Evolutionary conservation across 2,113 vertebrate species (phyloP), one percentile per base, ranked within the genome.

Genomic region (Chaetodon auriga): DNA sequence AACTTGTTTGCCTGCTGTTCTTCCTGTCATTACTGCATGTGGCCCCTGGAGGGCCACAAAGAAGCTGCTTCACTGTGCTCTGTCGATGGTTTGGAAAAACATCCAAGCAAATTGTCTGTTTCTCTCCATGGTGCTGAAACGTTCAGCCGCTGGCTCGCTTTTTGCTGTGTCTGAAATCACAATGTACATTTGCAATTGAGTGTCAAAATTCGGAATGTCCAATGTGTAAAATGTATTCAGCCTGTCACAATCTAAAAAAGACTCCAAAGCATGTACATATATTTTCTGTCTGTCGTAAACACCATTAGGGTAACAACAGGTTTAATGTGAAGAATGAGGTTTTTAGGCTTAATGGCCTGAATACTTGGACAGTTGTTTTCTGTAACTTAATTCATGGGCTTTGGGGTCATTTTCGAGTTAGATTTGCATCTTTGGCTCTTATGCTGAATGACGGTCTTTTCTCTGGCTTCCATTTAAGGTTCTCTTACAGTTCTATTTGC

Each of bases 81-180:
- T 65, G 35, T 75, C 61, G 15, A 63, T 41, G 25, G 57, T 62
- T 10, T 21, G 62, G 46, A 75, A 51, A 48, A 21, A 30, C 1
- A 21, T n/a, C 36, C 9, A 35, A 38, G 53, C 48, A 54, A 14
- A 45, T 38, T 10, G 43, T 49, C 36, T 54, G 74, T 13, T 6
- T 65, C 62, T 54, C 9, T 55, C 49, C 48, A 43, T 65, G 63
- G 25, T 77, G 23, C 63, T 80, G 60, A 64, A 48, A 25, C 23
- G 25, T 49, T 49, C 9, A 80, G 18, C 10, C 0, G 12, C n/a
- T 46, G 10, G 45, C 60, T 71, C 2, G 46, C 19, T 63, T 43
- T 53, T 30, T 61, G 11, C 6, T 3, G 30, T 30, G 30, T 30
- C 30, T 30, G 30, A 30, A 30, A 30, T 30, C 30, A 30, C 30